These are phyloP conservation scores for Furcifer pardalis DNA, from an alignment of 2,797 vertebrate genomes.

Conservation along the genomic window DNA sequence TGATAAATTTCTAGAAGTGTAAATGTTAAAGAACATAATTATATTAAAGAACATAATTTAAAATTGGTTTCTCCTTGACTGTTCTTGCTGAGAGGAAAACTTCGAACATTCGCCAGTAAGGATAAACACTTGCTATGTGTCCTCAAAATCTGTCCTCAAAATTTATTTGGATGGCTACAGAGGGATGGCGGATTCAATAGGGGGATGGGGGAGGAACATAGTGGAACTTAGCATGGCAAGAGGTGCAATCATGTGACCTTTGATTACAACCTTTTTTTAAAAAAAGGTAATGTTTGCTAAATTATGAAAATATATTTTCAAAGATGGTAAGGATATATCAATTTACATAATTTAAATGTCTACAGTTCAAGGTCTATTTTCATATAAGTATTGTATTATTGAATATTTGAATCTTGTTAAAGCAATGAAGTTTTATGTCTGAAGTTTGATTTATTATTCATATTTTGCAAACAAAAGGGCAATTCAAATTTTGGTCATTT, in stretches of 20 bases:
- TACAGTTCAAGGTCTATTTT: neutral
- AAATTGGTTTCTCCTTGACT: neutral
- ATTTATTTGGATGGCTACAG: neutral
- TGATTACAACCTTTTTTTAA: slow-evolving; percentile 12
- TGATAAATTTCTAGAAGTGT: slow-evolving; percentile 46
- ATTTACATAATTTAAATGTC: neutral
- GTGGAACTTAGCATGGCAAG: neutral
- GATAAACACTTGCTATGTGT: too few relatives aligned
- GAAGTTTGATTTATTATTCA: slow-evolving; percentile 37
- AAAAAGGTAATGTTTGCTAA: slow-evolving; percentile 18
- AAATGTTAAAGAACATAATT: slow-evolving; percentile 59
- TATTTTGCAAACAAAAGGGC: neutral
- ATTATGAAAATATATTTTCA: slow-evolving; percentile 49
- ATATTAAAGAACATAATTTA: slow-evolving; percentile 57
- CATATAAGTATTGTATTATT: neutral
- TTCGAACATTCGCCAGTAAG: neutral
- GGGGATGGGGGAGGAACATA: neutral
- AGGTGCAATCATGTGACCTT: neutral
- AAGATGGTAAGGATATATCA: slow-evolving; percentile 29
- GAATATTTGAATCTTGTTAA: neutral
- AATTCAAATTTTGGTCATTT: slow-evolving; percentile 41
- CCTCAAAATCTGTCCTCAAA: neutral
- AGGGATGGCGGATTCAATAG: neutral
- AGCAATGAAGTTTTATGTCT: slow-evolving; percentile 23
- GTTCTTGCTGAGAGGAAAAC: neutral